These are phyloP conservation scores for Polypedilum pembai DNA, from an alignment of 1,140 invertebrate genomes.

Conservation along the genomic window DNA sequence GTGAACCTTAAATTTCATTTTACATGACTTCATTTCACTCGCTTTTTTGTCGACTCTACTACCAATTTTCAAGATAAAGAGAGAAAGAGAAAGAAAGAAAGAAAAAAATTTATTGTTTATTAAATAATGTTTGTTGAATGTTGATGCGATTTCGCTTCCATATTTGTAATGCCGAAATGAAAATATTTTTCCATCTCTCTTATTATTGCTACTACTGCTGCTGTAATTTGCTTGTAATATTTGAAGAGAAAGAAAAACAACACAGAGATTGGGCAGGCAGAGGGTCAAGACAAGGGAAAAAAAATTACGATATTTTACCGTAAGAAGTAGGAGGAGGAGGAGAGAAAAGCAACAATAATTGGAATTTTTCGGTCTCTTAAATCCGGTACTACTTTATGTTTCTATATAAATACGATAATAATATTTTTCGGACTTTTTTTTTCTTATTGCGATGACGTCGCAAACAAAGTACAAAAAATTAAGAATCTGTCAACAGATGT, in stretches of 20 bases:
- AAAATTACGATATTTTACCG: slow-evolving; percentile 17
- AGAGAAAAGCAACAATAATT: slow-evolving; percentile 18
- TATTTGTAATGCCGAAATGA: slow-evolving; percentile 8
- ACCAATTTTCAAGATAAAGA: not conserved
- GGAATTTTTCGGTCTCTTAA: slow-evolving; percentile 25
- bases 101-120: slow-evolving; percentile 26
- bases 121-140: slow-evolving; percentile 28
- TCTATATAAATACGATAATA: not conserved
- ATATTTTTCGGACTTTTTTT: not conserved
- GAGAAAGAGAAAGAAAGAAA: not conserved
- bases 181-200: slow-evolving; percentile 1
- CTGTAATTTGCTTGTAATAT: not conserved
- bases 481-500: slow-evolving; percentile 25
- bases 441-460: not conserved
- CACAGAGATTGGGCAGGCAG: not conserved
- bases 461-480: not conserved
- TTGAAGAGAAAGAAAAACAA: not conserved
- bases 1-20: slow-evolving; percentile 21
- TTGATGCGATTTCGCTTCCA: slow-evolving; percentile 25
- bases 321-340: not conserved
- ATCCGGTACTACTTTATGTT: slow-evolving; percentile 17
- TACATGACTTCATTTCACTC: slow-evolving; percentile 1
- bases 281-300: slow-evolving; percentile 12
- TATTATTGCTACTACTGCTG: not conserved
- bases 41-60: not conserved